A percentile compares a stretch with the other conserved stretches of the same genome.
Evolutionary conservation across 2,888 invertebrate genomes (phyloP).

Genomic region (Myopa tessellatipennis): DNA sequence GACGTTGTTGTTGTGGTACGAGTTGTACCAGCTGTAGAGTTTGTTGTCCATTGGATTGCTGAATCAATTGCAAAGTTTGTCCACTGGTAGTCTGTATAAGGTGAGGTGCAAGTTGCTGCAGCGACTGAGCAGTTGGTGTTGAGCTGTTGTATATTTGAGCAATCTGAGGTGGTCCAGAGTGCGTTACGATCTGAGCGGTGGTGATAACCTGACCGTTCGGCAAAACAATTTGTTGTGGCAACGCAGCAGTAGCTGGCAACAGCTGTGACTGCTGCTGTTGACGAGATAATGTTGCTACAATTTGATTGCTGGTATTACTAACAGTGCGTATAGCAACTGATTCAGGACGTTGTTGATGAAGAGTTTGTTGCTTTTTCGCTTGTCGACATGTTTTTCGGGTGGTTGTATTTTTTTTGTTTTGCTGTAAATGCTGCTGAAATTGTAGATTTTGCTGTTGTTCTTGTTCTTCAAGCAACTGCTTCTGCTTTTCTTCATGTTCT

Average conservation of each 20-base stretch:
- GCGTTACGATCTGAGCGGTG: conserved; percentile 64
- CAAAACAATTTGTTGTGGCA: conserved; percentile 65
- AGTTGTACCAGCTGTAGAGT: conserved; percentile 61
- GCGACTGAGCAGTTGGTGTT: conserved; percentile 33
- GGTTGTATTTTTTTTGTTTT: conserved; percentile 40
- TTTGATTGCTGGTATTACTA: conserved; percentile 39
- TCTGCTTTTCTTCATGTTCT: conserved; percentile 51
- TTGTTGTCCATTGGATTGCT: conserved; percentile 66
- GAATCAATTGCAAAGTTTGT: conserved; percentile 66
- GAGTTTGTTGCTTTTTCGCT: conserved; percentile 46
- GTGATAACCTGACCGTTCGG: conserved; percentile 68
- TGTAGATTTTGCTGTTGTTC: conserved; percentile 44
- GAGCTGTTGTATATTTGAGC: conserved; percentile 63
- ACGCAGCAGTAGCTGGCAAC: conserved; percentile 50
- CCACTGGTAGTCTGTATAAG: conserved; percentile 63
- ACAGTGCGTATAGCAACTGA: conserved; percentile 41
- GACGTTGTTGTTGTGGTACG: conserved; percentile 55
- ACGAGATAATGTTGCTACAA: conserved; percentile 43
- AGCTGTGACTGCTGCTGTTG: conserved; percentile 43
- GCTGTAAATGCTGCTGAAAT: conserved; percentile 42
- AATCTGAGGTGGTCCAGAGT: conserved; percentile 62
- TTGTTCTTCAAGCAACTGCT: conserved; percentile 13
- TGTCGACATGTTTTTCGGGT: conserved; percentile 4
- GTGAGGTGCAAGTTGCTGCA: conserved; percentile 57
- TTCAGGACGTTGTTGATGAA: conserved; percentile 42